phyloP scores from a whole-genome alignment of 30 jellyfish, hydroid and myxozoan species.

The Hydractinia echinata region DNA sequence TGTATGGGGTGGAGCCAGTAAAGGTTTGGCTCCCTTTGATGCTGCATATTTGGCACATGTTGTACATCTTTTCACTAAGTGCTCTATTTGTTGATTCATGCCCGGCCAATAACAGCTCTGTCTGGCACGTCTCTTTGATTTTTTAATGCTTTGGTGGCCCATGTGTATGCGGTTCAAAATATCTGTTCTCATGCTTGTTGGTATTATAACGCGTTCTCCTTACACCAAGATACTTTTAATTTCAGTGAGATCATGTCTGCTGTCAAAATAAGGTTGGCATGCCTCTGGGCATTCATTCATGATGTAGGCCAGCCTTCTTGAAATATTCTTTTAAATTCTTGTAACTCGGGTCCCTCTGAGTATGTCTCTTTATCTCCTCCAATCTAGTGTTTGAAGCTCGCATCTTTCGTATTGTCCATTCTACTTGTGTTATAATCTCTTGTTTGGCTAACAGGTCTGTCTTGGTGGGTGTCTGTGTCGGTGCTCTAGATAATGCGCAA shows the following conservation, averaged over 20 bases:
- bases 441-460: constrained; percentile 14
- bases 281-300: constrained; percentile 19
- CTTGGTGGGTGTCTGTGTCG: background rate
- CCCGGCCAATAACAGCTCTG: no score
- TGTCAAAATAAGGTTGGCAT: constrained; percentile 24
- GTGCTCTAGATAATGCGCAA: constrained; percentile 32
- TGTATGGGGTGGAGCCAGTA: background rate
- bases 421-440: background rate
- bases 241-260: constrained; percentile 19
- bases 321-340: no score
- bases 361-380: constrained; percentile 20
- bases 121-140: constrained; percentile 28
- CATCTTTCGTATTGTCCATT: background rate
- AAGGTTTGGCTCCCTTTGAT: constrained; percentile 18
- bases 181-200: constrained; percentile 31
- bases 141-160: constrained; percentile 34
- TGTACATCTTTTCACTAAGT: no score
- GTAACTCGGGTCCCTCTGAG: no score
- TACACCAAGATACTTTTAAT: constrained; percentile 30
- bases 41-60: no score
- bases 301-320: constrained; percentile 38
- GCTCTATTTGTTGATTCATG: no score
- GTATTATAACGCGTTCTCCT: constrained; percentile 37
- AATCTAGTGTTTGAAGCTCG: constrained; percentile 27
- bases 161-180: constrained; percentile 31